A percentile compares a stretch with the other conserved stretches of the same genome.
Evolutionary conservation across 1,140 invertebrate genomes (phyloP).

Genomic region (Oedothorax gibbosus): DNA sequence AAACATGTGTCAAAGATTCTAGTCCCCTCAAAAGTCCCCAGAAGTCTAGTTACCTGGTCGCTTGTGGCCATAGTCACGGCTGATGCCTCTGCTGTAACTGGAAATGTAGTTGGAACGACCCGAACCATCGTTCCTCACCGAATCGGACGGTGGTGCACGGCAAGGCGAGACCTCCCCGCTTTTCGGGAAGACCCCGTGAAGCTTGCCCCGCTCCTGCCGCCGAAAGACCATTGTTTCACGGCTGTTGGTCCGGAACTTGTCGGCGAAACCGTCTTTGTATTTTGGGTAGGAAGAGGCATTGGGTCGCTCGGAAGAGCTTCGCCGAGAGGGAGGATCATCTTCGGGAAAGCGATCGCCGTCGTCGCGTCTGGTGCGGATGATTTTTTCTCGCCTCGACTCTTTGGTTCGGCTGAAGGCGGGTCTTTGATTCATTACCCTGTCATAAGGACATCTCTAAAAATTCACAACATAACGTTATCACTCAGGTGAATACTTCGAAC

Average conservation of each 20-base stretch:
- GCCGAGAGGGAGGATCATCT: conserved; percentile 34
- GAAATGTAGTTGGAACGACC: conserved; percentile 40
- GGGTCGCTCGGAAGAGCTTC: conserved; percentile 45
- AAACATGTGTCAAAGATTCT: too few species aligned
- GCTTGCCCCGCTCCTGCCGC: conserved; percentile 46
- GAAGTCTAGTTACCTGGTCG: conserved; percentile 13
- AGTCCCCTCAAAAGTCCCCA: too few species aligned
- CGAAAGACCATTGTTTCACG: conserved; percentile 42
- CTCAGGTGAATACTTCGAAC: conserved; percentile 20
- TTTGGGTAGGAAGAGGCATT: conserved; percentile 25
- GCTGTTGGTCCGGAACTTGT: conserved; percentile 41
- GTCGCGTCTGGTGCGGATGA: conserved; percentile 52
- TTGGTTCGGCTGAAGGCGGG: conserved; percentile 46
- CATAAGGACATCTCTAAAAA: conserved; percentile 19
- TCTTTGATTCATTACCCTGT: conserved; percentile 57
- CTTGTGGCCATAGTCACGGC: conserved; percentile 20
- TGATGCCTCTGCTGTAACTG: conserved; percentile 31
- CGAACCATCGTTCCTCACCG: conserved; percentile 37
- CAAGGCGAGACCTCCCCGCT: conserved; percentile 49
- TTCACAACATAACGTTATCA: conserved; percentile 28
- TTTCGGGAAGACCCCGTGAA: conserved; percentile 42
- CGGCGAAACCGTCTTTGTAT: conserved; percentile 42
- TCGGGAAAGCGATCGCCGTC: conserved; percentile 31
- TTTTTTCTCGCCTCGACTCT: conserved; percentile 58
- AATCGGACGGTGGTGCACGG: conserved; percentile 43